Evolutionary conservation across 2,797 vertebrate genomes (phyloP).

Genomic region (Pelobates cultripes): DNA sequence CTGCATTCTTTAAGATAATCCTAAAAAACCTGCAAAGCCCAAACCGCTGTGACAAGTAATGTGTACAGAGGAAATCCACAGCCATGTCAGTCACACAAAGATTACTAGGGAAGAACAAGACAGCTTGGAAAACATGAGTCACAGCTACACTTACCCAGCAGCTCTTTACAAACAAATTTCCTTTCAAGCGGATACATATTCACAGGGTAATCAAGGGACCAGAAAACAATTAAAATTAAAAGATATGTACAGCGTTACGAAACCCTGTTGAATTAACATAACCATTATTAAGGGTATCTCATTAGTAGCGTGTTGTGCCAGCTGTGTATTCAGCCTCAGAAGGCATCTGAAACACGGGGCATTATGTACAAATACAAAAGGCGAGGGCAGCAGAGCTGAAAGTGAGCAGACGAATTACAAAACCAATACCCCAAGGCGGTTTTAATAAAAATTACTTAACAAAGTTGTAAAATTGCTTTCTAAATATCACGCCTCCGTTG

Average conservation of each 20-base stretch:
- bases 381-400: not conserved
- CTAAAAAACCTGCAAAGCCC: not conserved
- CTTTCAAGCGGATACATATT: not conserved
- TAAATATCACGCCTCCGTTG: too few relatives aligned
- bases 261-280: too few relatives aligned
- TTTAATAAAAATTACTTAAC: not conserved
- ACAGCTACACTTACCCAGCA: not conserved
- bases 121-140: not conserved
- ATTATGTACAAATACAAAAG: not conserved
- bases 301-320: too few relatives aligned
- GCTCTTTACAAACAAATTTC: not conserved
- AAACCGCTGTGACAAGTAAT: not conserved
- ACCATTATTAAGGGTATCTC: too few relatives aligned
- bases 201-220: not conserved
- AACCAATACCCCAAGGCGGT: not conserved
- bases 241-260: too few relatives aligned
- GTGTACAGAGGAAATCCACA: not conserved
- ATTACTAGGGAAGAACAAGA: not conserved
- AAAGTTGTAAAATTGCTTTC: not conserved
- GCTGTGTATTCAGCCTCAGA: too few relatives aligned
- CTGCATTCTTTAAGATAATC: too few relatives aligned
- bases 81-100: not conserved
- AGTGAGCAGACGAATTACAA: not conserved
- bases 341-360: too few relatives aligned
- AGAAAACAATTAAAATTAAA: not conserved